Evolutionary conservation across 2,888 invertebrate genomes (phyloP), one percentile per base, ranked within the genome.

Genomic region (Blera fallax): DNA sequence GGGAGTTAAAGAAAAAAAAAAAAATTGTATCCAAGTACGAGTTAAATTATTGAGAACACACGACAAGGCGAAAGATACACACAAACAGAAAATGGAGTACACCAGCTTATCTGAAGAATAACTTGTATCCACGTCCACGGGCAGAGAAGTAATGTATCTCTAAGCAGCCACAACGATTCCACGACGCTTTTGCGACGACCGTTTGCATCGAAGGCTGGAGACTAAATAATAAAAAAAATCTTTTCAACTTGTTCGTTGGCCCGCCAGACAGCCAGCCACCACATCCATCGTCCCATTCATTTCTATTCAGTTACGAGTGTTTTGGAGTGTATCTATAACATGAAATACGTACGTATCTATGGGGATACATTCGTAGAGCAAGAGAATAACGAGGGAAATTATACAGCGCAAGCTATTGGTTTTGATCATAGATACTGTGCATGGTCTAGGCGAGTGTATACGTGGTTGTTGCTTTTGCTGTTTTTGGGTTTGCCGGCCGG

Each of bases 201-300:
- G 91, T 87, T 89, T 89, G 89, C 88, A 89, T 88, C 91, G 90
- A 91, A 90, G 90, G 91, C 90, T 90, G 89, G 89, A 89, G 89
- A 90, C 91, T 88, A 90, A 91, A 91, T 91, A 91, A 91, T 34
- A 34, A 37, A 60, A 62, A 24, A 67, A 60, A 70, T 65, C 70
- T 85, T 29, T 74, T 76, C 80, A 77, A 80, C 77, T 72, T 70
- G 65, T 58, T 65, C 67, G 52, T 74, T 74, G 79, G 76, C 76
- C 80, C 58, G 62, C 69, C 50, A 67, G 40, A 10, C 80, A 67
- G 43, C 52, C 40, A 72, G 56, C 76, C 64, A 65, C 48, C 76
- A 60, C 64, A 73, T 50, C 50, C 56, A 70, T 64, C 64, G 65
- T 50, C 54, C 62, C 73, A 78, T 73, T 74, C 72, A 77, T 77